Evolutionary conservation across 2,113 vertebrate genomes (phyloP).

Genomic region (Tamias sibiricus): DNA sequence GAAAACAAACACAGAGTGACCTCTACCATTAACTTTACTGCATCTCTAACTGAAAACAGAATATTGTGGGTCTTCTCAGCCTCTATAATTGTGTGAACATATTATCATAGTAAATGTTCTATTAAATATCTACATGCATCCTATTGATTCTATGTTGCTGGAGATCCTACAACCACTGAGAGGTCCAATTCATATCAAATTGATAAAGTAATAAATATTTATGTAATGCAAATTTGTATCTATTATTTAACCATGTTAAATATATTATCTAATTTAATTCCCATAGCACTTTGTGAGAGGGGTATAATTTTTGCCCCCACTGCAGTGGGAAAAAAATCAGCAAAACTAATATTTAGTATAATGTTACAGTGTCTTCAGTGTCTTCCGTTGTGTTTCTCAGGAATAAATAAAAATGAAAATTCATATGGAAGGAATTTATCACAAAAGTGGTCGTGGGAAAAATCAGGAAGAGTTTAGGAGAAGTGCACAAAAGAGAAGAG

Average conservation of each 20-base stretch:
- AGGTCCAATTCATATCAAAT: not conserved
- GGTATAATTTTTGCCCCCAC: not conserved
- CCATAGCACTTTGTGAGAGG: not conserved
- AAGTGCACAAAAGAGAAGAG: not conserved
- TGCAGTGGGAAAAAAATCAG: not conserved
- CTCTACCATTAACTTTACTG: not conserved
- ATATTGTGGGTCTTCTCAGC: accelerated
- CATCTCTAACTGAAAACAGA: not conserved
- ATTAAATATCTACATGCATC: not conserved
- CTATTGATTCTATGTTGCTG: not conserved
- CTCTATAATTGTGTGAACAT: not conserved
- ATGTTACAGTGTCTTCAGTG: not conserved
- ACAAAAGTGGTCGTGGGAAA: not conserved
- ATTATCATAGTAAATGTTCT: not conserved
- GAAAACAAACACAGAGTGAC: too few relatives aligned
- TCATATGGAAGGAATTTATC: not conserved
- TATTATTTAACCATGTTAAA: not conserved
- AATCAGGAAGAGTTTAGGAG: not conserved
- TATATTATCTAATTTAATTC: not conserved
- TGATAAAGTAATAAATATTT: not conserved
- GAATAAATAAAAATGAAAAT: not conserved
- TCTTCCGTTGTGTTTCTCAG: not conserved
- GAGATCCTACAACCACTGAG: not conserved
- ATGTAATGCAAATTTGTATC: not conserved
- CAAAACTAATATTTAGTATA: not conserved